Conservation (phyloP, 2,797 vertebrate genomes). For the Ptychadena robeensis region DNA sequence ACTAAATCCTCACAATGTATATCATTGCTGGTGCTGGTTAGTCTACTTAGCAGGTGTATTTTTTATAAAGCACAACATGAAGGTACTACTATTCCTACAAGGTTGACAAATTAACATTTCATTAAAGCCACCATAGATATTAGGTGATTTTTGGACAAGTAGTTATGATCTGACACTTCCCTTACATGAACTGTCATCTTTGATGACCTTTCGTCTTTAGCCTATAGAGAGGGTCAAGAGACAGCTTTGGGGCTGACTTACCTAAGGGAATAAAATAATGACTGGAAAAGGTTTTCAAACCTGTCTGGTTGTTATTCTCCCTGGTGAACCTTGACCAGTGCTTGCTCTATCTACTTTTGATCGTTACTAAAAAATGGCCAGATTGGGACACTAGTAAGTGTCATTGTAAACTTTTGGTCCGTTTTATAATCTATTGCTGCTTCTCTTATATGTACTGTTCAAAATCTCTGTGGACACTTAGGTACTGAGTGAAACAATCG, state of each 20-base stretch:
- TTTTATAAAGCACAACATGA: not conserved
- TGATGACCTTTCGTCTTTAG: not conserved
- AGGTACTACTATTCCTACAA: too few relatives aligned
- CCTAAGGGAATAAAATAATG: not conserved
- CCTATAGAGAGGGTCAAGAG: not conserved
- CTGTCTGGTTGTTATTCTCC: too few relatives aligned
- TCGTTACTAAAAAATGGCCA: not conserved
- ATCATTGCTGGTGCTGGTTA: not conserved
- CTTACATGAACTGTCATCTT: not conserved
- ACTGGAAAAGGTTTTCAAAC: not conserved
- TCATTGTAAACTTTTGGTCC: not conserved
- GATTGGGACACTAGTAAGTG: not conserved
- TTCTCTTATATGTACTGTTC: not conserved
- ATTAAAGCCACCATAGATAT: not conserved
- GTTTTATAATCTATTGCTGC: not conserved
- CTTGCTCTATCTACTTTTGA: not conserved
- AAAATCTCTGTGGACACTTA: constrained; percentile 57
- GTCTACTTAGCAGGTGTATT: not conserved
- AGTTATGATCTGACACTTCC: not conserved
- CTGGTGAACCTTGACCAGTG: not conserved
- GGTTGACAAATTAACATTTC: not conserved
- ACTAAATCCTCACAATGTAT: too few relatives aligned
- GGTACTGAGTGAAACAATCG: constrained; percentile 73
- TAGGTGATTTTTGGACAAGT: not conserved
- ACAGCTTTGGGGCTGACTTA: not conserved